Conservation (phyloP, 2,797 vertebrate species). For the Cyclura pinguis region DNA sequence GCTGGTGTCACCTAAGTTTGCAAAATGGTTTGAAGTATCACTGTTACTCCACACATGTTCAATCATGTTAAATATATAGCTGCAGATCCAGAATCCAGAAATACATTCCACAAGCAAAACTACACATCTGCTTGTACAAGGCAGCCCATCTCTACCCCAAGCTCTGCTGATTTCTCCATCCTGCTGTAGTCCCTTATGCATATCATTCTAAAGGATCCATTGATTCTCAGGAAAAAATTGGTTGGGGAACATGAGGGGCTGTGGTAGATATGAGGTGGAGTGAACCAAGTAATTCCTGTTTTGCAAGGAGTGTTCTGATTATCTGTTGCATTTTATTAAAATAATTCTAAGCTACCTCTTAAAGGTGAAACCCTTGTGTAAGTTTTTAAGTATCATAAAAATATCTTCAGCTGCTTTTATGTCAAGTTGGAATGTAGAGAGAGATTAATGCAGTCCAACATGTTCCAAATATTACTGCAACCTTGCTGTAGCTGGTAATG, state of each 20-base stretch:
- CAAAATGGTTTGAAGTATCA: neutral
- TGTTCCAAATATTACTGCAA: neutral
- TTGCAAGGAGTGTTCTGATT: neutral
- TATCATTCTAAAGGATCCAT: neutral
- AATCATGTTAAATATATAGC: too few relatives aligned
- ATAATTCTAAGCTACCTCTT: too few relatives aligned
- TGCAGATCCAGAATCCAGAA: neutral
- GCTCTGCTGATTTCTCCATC: neutral
- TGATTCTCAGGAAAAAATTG: neutral
- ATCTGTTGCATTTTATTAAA: neutral
- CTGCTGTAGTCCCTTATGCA: neutral
- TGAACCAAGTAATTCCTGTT: neutral
- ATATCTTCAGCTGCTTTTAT: neutral
- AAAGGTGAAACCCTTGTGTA: neutral
- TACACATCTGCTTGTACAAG: neutral
- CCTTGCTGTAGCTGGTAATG: neutral
- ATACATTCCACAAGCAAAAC: neutral
- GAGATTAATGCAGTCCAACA: neutral
- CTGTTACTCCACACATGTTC: neutral
- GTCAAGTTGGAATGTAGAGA: neutral
- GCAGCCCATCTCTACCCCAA: neutral
- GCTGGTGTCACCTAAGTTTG: neutral
- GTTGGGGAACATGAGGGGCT: neutral
- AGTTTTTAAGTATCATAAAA: neutral
- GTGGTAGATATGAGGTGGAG: neutral